A percentile compares a stretch with the other conserved stretches of the same genome.
Conservation (phyloP, 2,113 vertebrate species). For the Epinephelus fuscoguttatus region DNA sequence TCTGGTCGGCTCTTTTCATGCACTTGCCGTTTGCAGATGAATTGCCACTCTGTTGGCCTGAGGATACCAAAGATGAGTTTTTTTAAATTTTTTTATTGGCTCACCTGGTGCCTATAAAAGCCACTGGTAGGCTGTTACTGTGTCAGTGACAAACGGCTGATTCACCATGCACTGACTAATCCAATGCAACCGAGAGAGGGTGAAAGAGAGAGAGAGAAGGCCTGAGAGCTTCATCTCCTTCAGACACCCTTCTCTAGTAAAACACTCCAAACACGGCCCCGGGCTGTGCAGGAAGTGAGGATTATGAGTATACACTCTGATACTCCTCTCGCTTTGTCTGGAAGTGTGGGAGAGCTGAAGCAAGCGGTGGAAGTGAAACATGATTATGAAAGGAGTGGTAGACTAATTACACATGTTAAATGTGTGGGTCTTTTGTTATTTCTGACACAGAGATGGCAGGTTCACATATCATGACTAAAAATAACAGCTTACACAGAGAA, state of each 20-base stretch:
- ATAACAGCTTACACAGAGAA: not conserved
- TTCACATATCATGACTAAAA: slow-evolving; percentile 21
- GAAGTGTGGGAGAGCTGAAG: slow-evolving; percentile 46
- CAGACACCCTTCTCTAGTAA: slow-evolving; percentile 67
- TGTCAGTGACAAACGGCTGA: slow-evolving; percentile 76
- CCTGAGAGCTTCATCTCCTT: slow-evolving; percentile 65
- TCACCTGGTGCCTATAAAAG: slow-evolving; percentile 79
- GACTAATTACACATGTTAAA: slow-evolving; percentile 28
- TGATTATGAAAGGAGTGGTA: slow-evolving; percentile 56
- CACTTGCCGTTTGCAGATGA: slow-evolving; percentile 69
- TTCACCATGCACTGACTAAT: slow-evolving; percentile 76
- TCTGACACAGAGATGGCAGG: slow-evolving; percentile 15
- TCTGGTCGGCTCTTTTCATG: slow-evolving; percentile 60
- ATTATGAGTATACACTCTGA: slow-evolving; percentile 54
- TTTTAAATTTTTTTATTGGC: slow-evolving; percentile 59
- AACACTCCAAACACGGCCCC: slow-evolving; percentile 75
- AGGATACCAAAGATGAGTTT: slow-evolving; percentile 67
- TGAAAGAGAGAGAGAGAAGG: slow-evolving; percentile 16
- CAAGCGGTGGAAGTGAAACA: slow-evolving; percentile 30
- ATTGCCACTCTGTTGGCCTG: slow-evolving; percentile 71
- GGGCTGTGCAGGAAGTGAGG: slow-evolving; percentile 74
- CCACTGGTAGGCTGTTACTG: slow-evolving; percentile 70
- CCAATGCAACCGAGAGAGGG: slow-evolving; percentile 49
- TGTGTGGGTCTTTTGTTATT: slow-evolving; percentile 26
- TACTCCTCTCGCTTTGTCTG: slow-evolving; percentile 45